phyloP scores from a whole-genome alignment of 2,888 invertebrate genomes.

The Lithophane semibrunnea region DNA sequence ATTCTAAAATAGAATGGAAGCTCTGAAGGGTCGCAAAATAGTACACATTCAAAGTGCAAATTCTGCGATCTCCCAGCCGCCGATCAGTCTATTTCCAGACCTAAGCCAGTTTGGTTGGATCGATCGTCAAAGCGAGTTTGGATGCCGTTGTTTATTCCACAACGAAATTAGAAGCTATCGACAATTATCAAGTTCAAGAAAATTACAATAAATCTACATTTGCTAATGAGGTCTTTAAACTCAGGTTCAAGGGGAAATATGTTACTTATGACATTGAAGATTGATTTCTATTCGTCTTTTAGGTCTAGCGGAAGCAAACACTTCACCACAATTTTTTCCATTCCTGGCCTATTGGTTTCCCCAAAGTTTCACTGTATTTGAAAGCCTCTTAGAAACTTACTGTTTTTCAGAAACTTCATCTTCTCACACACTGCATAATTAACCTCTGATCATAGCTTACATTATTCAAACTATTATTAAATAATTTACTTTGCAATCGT shows the following conservation, averaged over 20 bases:
- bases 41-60: slow-evolving; percentile 39
- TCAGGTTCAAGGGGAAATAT: slow-evolving; percentile 51
- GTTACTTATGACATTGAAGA: neutral
- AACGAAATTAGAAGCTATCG: slow-evolving; percentile 42
- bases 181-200: slow-evolving; percentile 42
- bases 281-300: neutral
- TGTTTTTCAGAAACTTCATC: neutral
- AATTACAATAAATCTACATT: slow-evolving; percentile 51
- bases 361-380: neutral
- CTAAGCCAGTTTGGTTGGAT: slow-evolving; percentile 35
- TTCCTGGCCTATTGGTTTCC: neutral
- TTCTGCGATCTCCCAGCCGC: slow-evolving; percentile 29
- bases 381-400: neutral
- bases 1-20: slow-evolving; percentile 18
- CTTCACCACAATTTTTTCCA: neutral
- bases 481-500: slow-evolving; percentile 67
- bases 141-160: slow-evolving; percentile 44
- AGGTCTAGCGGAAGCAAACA: no score
- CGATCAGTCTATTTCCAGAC: slow-evolving; percentile 42
- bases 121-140: slow-evolving; percentile 31
- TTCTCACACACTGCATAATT: slow-evolving; percentile 9
- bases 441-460: slow-evolving; percentile 59
- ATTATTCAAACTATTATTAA: slow-evolving; percentile 52
- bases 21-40: slow-evolving; percentile 20
- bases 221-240: slow-evolving; percentile 27